A percentile compares a stretch with the other conserved stretches of the same genome.
Evolutionary conservation across 2,797 vertebrate species (phyloP).

Genomic region (Mycteria americana): DNA sequence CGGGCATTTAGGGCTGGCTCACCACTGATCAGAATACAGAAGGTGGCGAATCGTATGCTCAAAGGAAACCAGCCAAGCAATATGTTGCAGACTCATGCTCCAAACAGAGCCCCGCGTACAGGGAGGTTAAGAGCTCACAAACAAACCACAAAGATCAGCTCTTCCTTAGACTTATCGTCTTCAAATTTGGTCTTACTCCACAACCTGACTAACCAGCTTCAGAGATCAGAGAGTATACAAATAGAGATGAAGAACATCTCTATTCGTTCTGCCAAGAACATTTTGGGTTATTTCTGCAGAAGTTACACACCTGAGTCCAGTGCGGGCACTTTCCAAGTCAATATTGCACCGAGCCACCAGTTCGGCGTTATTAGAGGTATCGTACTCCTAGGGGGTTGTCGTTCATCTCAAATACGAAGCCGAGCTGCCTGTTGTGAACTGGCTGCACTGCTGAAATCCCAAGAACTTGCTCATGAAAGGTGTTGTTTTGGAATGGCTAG

Average conservation of each 20-base stretch:
- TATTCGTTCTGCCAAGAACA: neutral
- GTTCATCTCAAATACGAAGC: neutral
- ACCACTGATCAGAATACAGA: neutral
- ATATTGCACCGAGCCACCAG: neutral
- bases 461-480: neutral
- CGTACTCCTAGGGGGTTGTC: neutral
- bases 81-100: fast-evolving
- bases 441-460: neutral
- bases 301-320: neutral
- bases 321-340: neutral
- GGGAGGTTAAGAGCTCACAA: neutral
- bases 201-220: neutral
- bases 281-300: neutral
- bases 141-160: neutral
- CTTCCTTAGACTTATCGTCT: neutral
- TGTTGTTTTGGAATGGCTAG: neutral
- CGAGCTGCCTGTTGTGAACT: neutral
- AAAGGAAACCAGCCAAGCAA: neutral
- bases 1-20: neutral
- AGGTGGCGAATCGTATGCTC: neutral
- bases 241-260: neutral
- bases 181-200: neutral
- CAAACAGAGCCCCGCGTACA: neutral
- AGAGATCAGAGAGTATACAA: neutral
- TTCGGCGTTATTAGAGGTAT: neutral